Percentiles rank a stretch among this genome's conserved stretches.
phyloP scores from a whole-genome alignment of 23 tunicate genomes.

The Trididemnum clinides region DNA sequence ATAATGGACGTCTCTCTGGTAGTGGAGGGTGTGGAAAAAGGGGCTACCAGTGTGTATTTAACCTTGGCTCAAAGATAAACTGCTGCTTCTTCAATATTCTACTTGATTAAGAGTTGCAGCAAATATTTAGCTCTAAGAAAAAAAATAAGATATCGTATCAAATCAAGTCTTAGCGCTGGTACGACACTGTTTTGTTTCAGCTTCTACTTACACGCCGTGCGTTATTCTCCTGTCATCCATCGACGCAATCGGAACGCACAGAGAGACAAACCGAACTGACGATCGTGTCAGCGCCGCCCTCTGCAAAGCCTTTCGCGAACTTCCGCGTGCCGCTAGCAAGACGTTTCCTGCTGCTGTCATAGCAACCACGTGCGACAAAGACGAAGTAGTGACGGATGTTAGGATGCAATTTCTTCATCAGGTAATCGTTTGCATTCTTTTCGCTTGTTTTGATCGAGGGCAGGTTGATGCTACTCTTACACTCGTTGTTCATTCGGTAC shows the following conservation, averaged over 20 bases:
- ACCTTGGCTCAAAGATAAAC: no score
- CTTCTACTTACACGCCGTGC: constrained; percentile 64
- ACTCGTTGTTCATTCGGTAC: no score
- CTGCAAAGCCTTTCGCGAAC: constrained; percentile 25
- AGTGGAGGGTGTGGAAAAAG: no score
- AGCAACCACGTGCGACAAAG: constrained; percentile 49
- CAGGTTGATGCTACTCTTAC: no score
- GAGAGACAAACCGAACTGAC: constrained; percentile 54
- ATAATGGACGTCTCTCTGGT: no score
- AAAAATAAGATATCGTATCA: no score
- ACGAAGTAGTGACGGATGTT: constrained; percentile 55
- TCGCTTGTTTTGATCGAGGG: no score
- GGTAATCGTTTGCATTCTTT: constrained; percentile 15
- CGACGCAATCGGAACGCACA: constrained; percentile 55
- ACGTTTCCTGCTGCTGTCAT: constrained; percentile 58
- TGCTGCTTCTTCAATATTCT: no score
- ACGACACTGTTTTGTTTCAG: constrained; percentile 25
- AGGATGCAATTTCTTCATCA: constrained; percentile 67
- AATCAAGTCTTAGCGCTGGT: no score
- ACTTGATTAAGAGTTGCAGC: no score
- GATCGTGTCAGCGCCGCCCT: constrained; percentile 65
- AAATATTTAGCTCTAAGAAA: no score
- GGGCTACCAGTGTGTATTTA: no score
- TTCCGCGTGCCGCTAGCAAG: neutral
- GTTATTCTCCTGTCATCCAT: constrained; percentile 41